Percentiles rank a stretch among this genome's conserved stretches.
These are phyloP conservation scores for Smittia sp. DNA, from an alignment of 2,888 invertebrate species.

Conservation along the genomic window DNA sequence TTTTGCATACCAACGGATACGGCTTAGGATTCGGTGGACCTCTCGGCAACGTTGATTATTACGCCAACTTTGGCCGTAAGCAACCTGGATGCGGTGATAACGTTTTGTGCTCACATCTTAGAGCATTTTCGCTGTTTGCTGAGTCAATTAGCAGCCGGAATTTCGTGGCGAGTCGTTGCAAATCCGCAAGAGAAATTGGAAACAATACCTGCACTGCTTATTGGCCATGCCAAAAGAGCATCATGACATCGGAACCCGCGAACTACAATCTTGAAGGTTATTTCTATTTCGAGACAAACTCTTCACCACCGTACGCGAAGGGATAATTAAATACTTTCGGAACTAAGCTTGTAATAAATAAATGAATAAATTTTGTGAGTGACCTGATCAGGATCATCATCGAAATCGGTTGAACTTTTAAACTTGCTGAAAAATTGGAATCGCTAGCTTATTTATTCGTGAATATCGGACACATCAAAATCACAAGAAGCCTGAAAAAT, in stretches of 20 bases:
- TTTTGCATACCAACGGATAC: slow-evolving; percentile 50
- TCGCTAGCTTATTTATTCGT: too few species aligned
- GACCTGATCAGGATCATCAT: too few species aligned
- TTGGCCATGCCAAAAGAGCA: background rate
- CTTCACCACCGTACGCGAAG: background rate
- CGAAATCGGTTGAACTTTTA: too few species aligned
- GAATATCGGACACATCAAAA: too few species aligned
- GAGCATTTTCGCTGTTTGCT: slow-evolving; percentile 53
- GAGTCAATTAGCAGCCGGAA: slow-evolving; percentile 47
- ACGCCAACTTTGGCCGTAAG: slow-evolving; percentile 57
- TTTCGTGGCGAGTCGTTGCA: background rate
- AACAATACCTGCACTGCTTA: background rate
- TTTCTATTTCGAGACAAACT: background rate
- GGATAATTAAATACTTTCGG: too few species aligned
- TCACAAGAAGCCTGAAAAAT: too few species aligned
- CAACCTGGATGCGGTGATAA: slow-evolving; percentile 56
- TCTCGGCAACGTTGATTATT: slow-evolving; percentile 55
- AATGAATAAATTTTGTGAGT: too few species aligned
- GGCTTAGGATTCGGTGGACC: slow-evolving; percentile 48
- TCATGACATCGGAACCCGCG: background rate
- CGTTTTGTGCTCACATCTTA: slow-evolving; percentile 53
- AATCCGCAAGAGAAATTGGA: background rate
- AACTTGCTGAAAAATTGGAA: too few species aligned
- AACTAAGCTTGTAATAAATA: too few species aligned
- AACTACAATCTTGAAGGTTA: background rate